phyloP scores from a whole-genome alignment of 1,140 invertebrate species.

The Ceratina calcarata region DNA sequence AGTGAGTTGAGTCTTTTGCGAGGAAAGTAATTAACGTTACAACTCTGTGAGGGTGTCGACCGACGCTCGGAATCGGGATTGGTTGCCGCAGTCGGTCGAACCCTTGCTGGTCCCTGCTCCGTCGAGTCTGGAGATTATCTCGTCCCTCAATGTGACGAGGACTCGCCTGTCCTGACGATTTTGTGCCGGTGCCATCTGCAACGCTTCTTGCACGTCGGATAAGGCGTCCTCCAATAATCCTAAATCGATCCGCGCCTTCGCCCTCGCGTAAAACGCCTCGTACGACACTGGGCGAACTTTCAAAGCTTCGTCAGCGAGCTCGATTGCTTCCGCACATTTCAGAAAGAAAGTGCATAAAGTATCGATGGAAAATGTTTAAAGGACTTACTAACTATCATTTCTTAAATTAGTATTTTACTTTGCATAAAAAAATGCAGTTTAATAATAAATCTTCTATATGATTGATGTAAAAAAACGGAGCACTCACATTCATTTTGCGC shows the following conservation, averaged over 20 bases:
- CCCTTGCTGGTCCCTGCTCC: constrained; percentile 72
- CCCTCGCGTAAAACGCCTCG: constrained; percentile 95
- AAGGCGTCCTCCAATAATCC: constrained; percentile 83
- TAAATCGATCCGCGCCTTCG: constrained; percentile 90
- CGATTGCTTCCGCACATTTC: constrained; percentile 91
- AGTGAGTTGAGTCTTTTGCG: neutral
- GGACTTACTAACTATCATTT: too few species aligned
- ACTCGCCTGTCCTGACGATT: constrained; percentile 86
- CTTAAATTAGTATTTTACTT: too few species aligned
- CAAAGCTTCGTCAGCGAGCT: constrained; percentile 92
- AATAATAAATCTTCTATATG: too few species aligned
- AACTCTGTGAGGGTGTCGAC: constrained; percentile 80
- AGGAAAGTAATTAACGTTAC: constrained; percentile 56
- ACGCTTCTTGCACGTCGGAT: constrained; percentile 86
- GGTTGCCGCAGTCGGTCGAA: constrained; percentile 39
- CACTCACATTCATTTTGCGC: constrained; percentile 94
- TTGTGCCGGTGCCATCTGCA: constrained; percentile 84
- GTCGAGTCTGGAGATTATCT: constrained; percentile 80
- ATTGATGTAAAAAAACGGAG: neutral
- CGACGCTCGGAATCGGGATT: constrained; percentile 75
- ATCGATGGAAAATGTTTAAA: too few species aligned
- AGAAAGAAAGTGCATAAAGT: constrained; percentile 73
- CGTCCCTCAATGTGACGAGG: constrained; percentile 84
- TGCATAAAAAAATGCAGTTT: too few species aligned
- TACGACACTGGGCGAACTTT: constrained; percentile 91